Base-by-base conservation (phyloP, 1,140 invertebrate species). In the Eueides isabella region DNA sequence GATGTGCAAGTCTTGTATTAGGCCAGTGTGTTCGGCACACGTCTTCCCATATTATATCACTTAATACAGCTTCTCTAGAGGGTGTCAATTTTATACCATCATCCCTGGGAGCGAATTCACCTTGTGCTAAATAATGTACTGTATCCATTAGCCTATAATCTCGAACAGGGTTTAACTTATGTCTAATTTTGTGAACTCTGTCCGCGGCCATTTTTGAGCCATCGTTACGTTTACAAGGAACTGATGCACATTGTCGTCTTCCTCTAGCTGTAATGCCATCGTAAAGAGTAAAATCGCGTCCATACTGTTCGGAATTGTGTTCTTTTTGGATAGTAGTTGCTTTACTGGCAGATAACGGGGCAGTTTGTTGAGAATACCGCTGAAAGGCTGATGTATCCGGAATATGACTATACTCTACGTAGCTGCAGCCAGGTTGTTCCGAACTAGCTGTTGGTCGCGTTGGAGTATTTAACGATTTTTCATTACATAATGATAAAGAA, bases 11-110 rank as follows among this genome's bases (percentile, higher is more conserved):
- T 35, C 91, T 78, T 30, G 89, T 80, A 63, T 85, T 90, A 2
- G 91, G 91, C 91, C 91, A 93, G 68, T 93, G 90, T 9, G 91
- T 91, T 12, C 91, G 82, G 78, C 90, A 93, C n/a, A 93, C 91
- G 74, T 93, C 91, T 81, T 93, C 91, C 85, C 86, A 92, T 71
- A 93, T 93, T 30, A 93, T 93, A 70, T 93, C 91, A 74, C 91
- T 93, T 9, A 93, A 78, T n/a, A 93, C 91, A 11, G 88, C 91
- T 83, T 93, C 91, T 65, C 91, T 74, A 1, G 91, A 93, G 23
- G 91, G 90, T 55, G 91, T 93, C 55, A 93, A 67, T 75, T 93
- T 93, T 55, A 93, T 91, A 14, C 91, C 91, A 76, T 93, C 91
- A 68, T 93, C 88, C 23, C 90, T 83, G 11, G 91, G 91, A 31